A percentile compares a stretch with the other conserved stretches of the same genome.
Evolutionary conservation across 2,797 vertebrate genomes (phyloP).

Genomic region (Apodemus agrarius): DNA sequence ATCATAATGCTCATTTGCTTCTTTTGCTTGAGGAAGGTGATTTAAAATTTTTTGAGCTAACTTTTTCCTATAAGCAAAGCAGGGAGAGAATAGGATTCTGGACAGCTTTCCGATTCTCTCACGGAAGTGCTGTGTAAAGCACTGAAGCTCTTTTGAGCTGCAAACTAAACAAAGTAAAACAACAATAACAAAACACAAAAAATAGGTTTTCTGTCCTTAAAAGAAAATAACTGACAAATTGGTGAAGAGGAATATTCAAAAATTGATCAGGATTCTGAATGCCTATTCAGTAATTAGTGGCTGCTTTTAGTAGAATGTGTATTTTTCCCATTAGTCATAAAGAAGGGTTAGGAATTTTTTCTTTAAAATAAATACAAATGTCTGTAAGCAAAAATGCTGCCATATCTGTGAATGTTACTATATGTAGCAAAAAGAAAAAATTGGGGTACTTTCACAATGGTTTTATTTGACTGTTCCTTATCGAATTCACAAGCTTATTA

Average conservation of each 20-base stretch:
- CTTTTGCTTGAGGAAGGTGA: conserved; percentile 27
- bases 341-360: background rate
- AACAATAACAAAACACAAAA: background rate
- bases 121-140: background rate
- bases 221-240: conserved; percentile 15
- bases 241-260: background rate
- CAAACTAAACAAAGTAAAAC: background rate
- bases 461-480: background rate
- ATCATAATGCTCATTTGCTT: conserved; percentile 19
- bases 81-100: conserved; percentile 4
- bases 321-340: background rate
- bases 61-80: conserved; percentile 46
- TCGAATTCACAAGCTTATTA: background rate
- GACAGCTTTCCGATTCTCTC: background rate
- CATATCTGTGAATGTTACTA: background rate
- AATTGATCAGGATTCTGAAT: background rate
- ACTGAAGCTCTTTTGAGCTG: background rate
- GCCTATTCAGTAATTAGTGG: background rate
- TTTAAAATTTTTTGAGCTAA: conserved; percentile 21
- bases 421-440: background rate
- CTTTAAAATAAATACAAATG: background rate
- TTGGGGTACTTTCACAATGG: background rate
- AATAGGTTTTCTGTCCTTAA: background rate
- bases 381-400: background rate
- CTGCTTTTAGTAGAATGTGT: background rate